Evolutionary conservation across 2,113 vertebrate species (phyloP).

Genomic region (Pyrgilauda ruficollis): DNA sequence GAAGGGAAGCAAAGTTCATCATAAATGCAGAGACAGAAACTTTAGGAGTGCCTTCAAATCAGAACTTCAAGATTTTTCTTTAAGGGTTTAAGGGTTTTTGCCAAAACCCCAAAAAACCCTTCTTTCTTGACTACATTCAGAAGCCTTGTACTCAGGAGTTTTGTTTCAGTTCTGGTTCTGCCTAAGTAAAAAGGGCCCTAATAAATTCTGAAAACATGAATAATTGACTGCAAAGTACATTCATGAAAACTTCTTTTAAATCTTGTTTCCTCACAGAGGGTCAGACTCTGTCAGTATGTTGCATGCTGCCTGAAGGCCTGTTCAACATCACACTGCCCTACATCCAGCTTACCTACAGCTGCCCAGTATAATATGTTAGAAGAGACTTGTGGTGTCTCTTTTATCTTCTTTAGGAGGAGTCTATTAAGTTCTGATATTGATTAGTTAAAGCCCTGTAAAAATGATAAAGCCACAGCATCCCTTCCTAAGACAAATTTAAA

Average conservation of each 20-base stretch:
- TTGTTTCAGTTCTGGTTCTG: neutral
- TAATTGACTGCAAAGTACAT: neutral
- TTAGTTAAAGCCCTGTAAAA: neutral
- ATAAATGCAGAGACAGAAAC: neutral
- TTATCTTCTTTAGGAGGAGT: neutral
- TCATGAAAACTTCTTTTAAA: neutral
- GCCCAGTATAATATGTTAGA: neutral
- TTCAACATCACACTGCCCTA: neutral
- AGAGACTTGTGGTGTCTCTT: neutral
- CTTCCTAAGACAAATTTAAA: neutral
- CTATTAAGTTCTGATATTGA: neutral
- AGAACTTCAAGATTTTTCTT: neutral
- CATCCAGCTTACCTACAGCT: neutral
- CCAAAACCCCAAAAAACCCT: neutral
- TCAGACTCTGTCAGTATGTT: neutral
- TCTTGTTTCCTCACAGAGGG: neutral
- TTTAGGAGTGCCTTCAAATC: neutral
- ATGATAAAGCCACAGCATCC: neutral
- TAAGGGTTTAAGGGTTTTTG: too few species aligned
- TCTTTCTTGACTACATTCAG: neutral
- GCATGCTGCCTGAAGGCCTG: neutral
- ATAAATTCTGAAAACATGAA: neutral
- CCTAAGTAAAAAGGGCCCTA: neutral
- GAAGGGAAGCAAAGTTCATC: neutral
- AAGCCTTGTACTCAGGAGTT: neutral